phyloP scores from a whole-genome alignment of 2,113 vertebrate genomes.

The Patagioenas fasciata region DNA sequence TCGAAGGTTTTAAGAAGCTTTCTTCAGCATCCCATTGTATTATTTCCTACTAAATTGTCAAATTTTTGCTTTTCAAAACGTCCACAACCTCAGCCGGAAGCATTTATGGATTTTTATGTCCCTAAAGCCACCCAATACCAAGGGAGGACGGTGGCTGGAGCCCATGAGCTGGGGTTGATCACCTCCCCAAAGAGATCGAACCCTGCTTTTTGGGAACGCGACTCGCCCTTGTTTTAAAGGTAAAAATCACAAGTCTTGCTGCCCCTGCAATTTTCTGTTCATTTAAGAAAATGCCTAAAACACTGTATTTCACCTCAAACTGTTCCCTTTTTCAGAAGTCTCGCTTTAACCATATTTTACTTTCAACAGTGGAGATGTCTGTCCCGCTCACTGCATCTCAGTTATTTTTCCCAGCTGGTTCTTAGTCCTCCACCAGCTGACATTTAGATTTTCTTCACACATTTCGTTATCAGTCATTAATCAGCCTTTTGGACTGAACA shows the following conservation, averaged over 20 bases:
- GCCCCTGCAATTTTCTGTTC: neutral
- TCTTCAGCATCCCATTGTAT: neutral
- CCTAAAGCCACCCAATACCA: neutral
- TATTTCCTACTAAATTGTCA: neutral
- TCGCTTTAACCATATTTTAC: neutral
- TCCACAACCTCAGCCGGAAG: neutral
- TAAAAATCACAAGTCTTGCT: neutral
- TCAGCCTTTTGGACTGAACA: neutral
- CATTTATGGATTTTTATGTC: neutral
- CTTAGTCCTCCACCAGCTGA: neutral
- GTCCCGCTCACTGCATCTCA: neutral
- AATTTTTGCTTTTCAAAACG: neutral
- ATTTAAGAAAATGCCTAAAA: neutral
- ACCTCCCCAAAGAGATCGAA: neutral
- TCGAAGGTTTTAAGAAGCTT: neutral
- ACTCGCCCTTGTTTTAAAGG: neutral
- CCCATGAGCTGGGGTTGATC: too few species aligned
- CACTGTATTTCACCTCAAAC: accelerated
- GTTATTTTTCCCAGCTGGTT: neutral
- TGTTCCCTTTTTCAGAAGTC: neutral
- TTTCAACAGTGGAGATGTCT: neutral
- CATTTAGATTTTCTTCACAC: neutral
- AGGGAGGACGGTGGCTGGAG: neutral
- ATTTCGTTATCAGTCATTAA: neutral
- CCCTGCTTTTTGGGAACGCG: neutral